phyloP scores from a whole-genome alignment of 2,113 vertebrate genomes.

The Grallaria varia region DNA sequence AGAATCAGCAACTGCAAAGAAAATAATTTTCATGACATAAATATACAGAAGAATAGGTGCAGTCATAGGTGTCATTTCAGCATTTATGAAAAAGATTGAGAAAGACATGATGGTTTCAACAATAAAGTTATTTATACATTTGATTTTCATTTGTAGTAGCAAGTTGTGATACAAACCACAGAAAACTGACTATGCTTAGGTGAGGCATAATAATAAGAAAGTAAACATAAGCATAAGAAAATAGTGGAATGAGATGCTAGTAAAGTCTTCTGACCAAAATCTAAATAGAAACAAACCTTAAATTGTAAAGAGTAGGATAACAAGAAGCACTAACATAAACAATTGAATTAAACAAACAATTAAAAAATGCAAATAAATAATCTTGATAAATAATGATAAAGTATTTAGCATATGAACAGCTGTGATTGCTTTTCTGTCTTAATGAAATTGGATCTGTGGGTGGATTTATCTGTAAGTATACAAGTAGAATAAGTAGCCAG shows the following conservation, averaged over 20 bases:
- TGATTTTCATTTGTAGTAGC: not conserved
- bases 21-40: not conserved
- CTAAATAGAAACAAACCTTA: not conserved
- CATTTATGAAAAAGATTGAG: not conserved
- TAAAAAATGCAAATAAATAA: not conserved
- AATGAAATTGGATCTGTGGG: not conserved
- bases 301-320: not conserved
- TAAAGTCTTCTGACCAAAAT: not conserved
- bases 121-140: not conserved
- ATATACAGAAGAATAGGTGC: not conserved
- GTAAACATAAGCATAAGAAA: not conserved
- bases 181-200: not conserved
- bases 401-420: not conserved
- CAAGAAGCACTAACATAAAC: not conserved
- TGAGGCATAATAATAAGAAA: not conserved
- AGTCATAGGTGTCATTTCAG: not conserved
- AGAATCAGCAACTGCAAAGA: not conserved
- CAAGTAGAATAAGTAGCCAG: not conserved
- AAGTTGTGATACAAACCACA: not conserved
- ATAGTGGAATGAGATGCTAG: not conserved
- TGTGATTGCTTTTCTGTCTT: not conserved
- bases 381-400: not conserved
- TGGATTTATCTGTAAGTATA: not conserved
- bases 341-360: not conserved
- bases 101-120: not conserved